These are phyloP conservation scores for Enteromius mattozi DNA, from an alignment of 2,797 vertebrate genomes.

Conservation along the genomic window DNA sequence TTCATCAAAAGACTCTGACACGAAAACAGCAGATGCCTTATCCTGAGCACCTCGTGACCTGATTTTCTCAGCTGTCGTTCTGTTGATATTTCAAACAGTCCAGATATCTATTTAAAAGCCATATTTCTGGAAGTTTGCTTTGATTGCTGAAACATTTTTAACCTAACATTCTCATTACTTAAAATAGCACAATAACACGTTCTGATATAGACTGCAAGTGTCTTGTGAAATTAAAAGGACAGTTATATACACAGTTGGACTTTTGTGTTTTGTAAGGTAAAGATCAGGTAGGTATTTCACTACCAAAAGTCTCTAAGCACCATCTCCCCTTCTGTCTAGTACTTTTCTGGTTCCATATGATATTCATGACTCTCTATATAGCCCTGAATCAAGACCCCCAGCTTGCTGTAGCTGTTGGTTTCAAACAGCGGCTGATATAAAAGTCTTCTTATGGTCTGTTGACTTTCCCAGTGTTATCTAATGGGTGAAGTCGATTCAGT, in stretches of 20 bases:
- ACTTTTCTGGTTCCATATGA: not conserved
- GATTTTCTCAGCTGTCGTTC: slow-evolving; percentile 53
- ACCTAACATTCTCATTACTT: slow-evolving; percentile 18
- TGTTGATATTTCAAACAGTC: slow-evolving; percentile 28
- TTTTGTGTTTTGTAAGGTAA: slow-evolving; percentile 1
- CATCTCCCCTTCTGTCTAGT: not conserved
- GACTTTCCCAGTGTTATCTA: slow-evolving; percentile 72
- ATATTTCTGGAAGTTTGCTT: slow-evolving; percentile 38
- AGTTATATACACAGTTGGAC: not conserved
- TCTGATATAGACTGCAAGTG: slow-evolving; percentile 4
- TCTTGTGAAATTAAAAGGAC: slow-evolving; percentile 16
- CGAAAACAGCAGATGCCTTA: slow-evolving; percentile 59
- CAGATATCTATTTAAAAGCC: slow-evolving; percentile 40
- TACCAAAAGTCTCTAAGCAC: not conserved
- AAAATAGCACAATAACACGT: slow-evolving; percentile 29
- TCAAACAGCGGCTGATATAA: slow-evolving; percentile 89
- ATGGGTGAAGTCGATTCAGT: slow-evolving; percentile 80
- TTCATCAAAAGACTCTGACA: slow-evolving; percentile 58
- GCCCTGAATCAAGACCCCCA: slow-evolving; percentile 88
- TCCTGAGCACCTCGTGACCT: slow-evolving; percentile 64
- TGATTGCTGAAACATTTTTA: slow-evolving; percentile 5
- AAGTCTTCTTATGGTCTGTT: slow-evolving; percentile 87
- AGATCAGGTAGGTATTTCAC: not conserved
- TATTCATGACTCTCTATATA: slow-evolving; percentile 38
- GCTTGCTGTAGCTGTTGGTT: slow-evolving; percentile 88